Base-by-base conservation (phyloP, 2,797 vertebrate species). In the Arnoldichthys spilopterus region DNA sequence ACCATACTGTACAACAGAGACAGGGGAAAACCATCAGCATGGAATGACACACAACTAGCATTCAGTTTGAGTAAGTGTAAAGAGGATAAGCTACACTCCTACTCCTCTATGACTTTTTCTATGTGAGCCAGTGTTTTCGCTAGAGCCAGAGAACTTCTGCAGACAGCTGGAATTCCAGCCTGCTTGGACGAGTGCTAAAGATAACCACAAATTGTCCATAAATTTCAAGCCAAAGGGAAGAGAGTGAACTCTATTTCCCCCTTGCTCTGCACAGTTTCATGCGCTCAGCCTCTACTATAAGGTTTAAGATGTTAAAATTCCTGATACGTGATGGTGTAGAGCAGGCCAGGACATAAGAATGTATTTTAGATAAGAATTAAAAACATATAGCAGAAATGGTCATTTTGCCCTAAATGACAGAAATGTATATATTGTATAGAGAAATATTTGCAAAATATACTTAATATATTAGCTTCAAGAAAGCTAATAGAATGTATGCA, bases 151-250 rank as follows among this genome's bases (percentile, higher is more conserved):
- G 58, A 80, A 40, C 51, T 68, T 78, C 66, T 32, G 61, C 53
- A 77, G 85, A 86, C 22, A 72, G 28, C 32, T 59, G 58, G 20
- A 83, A 80, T 62, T 83, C 62, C 76, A 82, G 67, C 28, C 67
- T 30, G 70, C 51, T 81, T 78, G 56, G 43, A 83, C 5, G 40
- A 61, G 62, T 47, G 75, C 73, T 74, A 1, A 78, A 82, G 59
- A 37, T 45, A 76, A 83, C 56, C 28, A 74, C 24, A 78, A 80
- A 73, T n/a, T 32, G 28, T 43, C 20, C 66, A 66, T 66, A 84
- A 45, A 74, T 80, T 13, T 77, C 15, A 1, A 67, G 22, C 62
- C 0, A 61, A 30, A 69, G 53, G 11, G 67, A 1, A 34, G 81
- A 51, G 74, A 49, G 75, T 49, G 8, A 85, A 64, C 51, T 34